Evolutionary conservation across 2,113 vertebrate species (phyloP).

Genomic region (Silurus asotus): DNA sequence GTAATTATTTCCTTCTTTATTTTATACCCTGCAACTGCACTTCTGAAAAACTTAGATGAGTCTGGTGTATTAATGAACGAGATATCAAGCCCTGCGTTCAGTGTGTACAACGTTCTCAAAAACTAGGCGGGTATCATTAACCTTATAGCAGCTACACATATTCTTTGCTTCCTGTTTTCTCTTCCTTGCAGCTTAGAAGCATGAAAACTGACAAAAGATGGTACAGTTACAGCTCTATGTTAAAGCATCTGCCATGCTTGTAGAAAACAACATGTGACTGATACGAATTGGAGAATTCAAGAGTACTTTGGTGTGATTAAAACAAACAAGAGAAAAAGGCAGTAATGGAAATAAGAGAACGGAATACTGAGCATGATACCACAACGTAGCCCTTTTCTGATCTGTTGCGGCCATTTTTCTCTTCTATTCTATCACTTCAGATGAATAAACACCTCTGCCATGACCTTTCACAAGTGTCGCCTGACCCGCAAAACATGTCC

Average conservation of each 20-base stretch:
- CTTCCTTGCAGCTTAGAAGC: neutral
- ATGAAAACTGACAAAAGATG: too few species aligned
- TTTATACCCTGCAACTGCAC: neutral
- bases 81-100: neutral
- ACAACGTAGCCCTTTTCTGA: neutral
- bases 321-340: neutral
- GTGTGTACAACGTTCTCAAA: neutral
- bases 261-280: neutral
- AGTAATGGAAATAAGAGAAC: neutral
- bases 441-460: neutral
- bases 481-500: neutral
- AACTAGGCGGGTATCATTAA: neutral
- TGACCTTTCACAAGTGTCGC: slow-evolving; percentile 5
- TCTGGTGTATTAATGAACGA: neutral
- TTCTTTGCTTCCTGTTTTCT: slow-evolving; percentile 4
- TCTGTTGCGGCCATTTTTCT: neutral
- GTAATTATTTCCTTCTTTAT: neutral
- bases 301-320: neutral
- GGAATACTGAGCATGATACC: neutral
- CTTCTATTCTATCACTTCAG: neutral
- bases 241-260: too few species aligned
- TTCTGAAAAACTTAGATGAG: too few species aligned
- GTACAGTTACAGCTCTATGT: too few species aligned
- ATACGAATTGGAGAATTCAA: neutral
- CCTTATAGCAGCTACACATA: neutral